Evolutionary conservation across 1,140 invertebrate species (phyloP), one percentile per base, ranked within the genome.

Genomic region (Leptoteleia sp.): DNA sequence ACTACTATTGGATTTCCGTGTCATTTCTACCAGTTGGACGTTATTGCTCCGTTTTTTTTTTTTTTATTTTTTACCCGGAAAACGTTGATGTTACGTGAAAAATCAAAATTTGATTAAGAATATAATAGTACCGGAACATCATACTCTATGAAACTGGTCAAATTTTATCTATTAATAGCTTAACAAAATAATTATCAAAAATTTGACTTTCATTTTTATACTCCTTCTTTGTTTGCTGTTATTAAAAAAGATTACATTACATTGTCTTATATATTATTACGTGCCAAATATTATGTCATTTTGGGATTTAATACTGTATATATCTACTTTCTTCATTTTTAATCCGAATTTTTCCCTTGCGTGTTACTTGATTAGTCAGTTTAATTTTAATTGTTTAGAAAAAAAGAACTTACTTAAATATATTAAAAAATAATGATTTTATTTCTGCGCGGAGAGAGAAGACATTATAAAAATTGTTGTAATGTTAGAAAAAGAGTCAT

Each of bases 191-290:
- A 65, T 52, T 65, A 54, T 65, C 48, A 65, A 54, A 65, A 65
- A 52, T 65, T 67, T 54, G 62, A 55, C 48, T 67, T 67, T 67
- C 62, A 67, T 64, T 31, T 67, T 67, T 67, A 43, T 54, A 47
- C 50, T 50, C 12, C 9, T 1, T 35, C 7, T 33, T 33, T 65
- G 11, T 31, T 37, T 48, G 25, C n/a, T 61, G 38, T 19, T 16
- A 31, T 25, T 61, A 61, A 61, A 61, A 61, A 61, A 61, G 15
- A 43, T 57, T 43, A 13, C 9, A 2, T 40, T 64, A 42, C 16
- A 40, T 43, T 48, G 35, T 15, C 11, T 33, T 65, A 64, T 8
- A 65, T 52, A 27, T 65, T 50, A 15, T 64, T 45, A 57, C 57
- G 38, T 45, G 31, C 13, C 22, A 52, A 64, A 52, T 52, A 55